phyloP scores from a whole-genome alignment of 2,888 invertebrate genomes.

The Sinohyriopsis cumingii region DNA sequence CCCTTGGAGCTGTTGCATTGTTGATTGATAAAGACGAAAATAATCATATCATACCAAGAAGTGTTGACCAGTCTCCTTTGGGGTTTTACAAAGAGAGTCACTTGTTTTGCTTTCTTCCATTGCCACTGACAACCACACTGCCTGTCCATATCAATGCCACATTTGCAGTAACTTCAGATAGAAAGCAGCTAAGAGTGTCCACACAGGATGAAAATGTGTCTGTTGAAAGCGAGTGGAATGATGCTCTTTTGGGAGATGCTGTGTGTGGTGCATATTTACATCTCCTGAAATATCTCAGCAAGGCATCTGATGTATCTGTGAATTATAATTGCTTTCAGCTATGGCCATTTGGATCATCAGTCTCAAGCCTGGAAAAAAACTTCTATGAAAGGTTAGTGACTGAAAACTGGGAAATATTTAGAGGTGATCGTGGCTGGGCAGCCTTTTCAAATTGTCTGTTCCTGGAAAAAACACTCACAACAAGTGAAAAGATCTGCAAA shows the following conservation, averaged over 20 bases:
- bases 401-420: constrained; percentile 7
- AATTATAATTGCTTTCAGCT: constrained; percentile 9
- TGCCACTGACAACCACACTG: constrained; percentile 53
- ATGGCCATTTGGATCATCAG: constrained; percentile 7
- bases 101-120: constrained; percentile 46
- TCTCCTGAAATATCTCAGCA: constrained; percentile 6
- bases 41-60: background rate
- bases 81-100: constrained; percentile 39
- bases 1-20: constrained; percentile 31
- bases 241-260: constrained; percentile 16
- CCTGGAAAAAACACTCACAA: constrained; percentile 10
- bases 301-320: background rate
- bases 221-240: constrained; percentile 18
- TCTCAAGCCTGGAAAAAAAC: background rate
- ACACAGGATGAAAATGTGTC: constrained; percentile 52
- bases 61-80: constrained; percentile 9
- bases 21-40: constrained; percentile 1
- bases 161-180: constrained; percentile 56
- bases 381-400: constrained; percentile 8
- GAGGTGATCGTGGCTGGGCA: constrained; percentile 1
- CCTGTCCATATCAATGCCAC: constrained; percentile 62
- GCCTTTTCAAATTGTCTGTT: constrained; percentile 8
- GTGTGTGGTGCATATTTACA: constrained; percentile 17
- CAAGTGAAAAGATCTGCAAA: constrained; percentile 6
- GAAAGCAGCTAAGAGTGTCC: constrained; percentile 43